These are phyloP conservation scores for Cenopis cana DNA, from an alignment of 2,888 invertebrate species.

Conservation along the genomic window DNA sequence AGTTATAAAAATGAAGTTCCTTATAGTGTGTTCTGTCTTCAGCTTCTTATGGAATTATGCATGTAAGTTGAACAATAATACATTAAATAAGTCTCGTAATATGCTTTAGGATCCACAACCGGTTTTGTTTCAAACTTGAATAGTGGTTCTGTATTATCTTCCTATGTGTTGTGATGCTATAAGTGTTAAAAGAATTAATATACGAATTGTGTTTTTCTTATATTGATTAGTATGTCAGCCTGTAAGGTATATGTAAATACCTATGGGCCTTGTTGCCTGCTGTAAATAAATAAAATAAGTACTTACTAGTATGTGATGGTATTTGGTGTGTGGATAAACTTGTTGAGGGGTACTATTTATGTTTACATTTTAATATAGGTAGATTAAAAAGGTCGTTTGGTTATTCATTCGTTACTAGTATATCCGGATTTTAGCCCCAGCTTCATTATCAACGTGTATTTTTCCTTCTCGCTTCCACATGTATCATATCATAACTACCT, in stretches of 20 bases:
- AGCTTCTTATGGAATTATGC: slow-evolving; percentile 60
- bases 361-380: not conserved
- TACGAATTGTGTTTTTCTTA: too few relatives aligned
- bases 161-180: not conserved
- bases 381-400: not conserved
- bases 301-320: too few relatives aligned
- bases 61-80: slow-evolving; percentile 55
- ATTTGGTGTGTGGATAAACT: too few relatives aligned
- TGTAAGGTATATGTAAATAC: not conserved
- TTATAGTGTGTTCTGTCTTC: slow-evolving; percentile 58
- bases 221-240: too few relatives aligned
- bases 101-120: slow-evolving; percentile 18
- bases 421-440: not conserved
- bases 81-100: slow-evolving; percentile 36
- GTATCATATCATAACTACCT: too few relatives aligned
- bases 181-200: too few relatives aligned
- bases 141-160: slow-evolving; percentile 6
- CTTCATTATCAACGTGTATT: not conserved
- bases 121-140: slow-evolving; percentile 16
- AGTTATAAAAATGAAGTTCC: slow-evolving; percentile 57
- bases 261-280: too few relatives aligned
- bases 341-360: not conserved
- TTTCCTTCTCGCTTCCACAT: not conserved
- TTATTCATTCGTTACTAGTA: not conserved
- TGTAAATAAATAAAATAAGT: too few relatives aligned